Conservation (phyloP, 2,888 invertebrate genomes). For the Amblyteles armatorius region DNA sequence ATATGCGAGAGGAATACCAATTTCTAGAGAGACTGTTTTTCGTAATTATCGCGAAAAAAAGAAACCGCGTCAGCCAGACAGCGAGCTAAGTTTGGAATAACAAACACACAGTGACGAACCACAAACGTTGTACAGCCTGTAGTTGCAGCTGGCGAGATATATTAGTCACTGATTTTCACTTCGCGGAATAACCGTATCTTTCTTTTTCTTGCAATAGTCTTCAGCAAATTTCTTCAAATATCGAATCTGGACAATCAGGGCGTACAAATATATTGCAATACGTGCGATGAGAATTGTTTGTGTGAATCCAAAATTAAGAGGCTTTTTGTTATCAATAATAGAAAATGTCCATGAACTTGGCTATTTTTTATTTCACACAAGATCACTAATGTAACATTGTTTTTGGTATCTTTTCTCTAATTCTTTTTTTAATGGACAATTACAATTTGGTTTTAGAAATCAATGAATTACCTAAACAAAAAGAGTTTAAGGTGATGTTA, state of each 20-base stretch:
- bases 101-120: constrained; percentile 25
- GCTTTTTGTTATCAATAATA: too few relatives aligned
- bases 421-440: too few relatives aligned
- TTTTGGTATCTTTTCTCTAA: too few relatives aligned
- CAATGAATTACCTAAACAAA: too few relatives aligned
- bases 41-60: constrained; percentile 54
- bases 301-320: too few relatives aligned
- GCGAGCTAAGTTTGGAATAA: constrained; percentile 45
- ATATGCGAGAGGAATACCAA: constrained; percentile 32
- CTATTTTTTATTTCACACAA: too few relatives aligned
- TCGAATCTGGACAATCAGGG: not conserved
- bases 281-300: not conserved
- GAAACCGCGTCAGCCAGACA: not conserved
- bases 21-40: constrained; percentile 47
- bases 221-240: not conserved
- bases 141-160: constrained; percentile 1
- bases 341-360: too few relatives aligned
- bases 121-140: not conserved
- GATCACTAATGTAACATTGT: too few relatives aligned
- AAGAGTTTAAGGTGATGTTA: too few relatives aligned
- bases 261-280: not conserved
- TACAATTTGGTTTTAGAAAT: too few relatives aligned
- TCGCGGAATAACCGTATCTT: not conserved
- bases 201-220: not conserved
- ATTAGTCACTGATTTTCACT: not conserved